Evolutionary conservation across 2,113 vertebrate species (phyloP), one percentile per base, ranked within the genome.

Genomic region (Cryptoleucopteryx plumbea): DNA sequence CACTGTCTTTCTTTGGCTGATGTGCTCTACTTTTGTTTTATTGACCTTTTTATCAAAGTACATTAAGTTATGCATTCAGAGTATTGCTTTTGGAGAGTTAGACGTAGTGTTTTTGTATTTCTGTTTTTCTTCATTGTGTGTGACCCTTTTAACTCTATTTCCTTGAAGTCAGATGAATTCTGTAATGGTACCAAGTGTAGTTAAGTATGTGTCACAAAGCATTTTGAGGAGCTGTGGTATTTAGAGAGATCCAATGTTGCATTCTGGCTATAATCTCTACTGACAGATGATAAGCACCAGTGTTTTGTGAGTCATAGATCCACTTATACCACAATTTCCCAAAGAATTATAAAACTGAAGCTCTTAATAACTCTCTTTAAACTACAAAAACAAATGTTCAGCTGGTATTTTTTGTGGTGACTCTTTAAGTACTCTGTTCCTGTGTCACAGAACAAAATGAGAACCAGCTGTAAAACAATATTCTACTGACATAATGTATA

Each of bases 321-420:
- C 92, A 93, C 82, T 95, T 91, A 89, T 81, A 94, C 93, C 89
- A 93, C 93, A 88, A 95, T 96, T 97, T 96, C 95, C 97, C 93
- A 96, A 68, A 93, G 82, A 94, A 95, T 95, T 92, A 92, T 61
- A 81, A 92, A 94, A 62, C 56, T 22, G 77, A 93, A 82, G 40
- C 73, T 92, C 94, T 94, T 94, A 85, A 96, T 92, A 95, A 87
- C 90, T 95, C 90, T 83, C 85, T 95, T 84, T 55, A 94, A 97
- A 86, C 79, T 96, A 61, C 73, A 93, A 93, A 96, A 96, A 53
- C 91, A 95, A 96, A 94, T 48, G 81, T 87, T 95, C 78, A 82
- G 79, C 86, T 96, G 88, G 73, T 81, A 78, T 94, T 94, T 96
- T 94, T n/a, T 86, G 91, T 93, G 93, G 93, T 89, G 81, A 47